Evolutionary conservation across 2,113 vertebrate genomes (phyloP).

Genomic region (Chloroceryle aenea): DNA sequence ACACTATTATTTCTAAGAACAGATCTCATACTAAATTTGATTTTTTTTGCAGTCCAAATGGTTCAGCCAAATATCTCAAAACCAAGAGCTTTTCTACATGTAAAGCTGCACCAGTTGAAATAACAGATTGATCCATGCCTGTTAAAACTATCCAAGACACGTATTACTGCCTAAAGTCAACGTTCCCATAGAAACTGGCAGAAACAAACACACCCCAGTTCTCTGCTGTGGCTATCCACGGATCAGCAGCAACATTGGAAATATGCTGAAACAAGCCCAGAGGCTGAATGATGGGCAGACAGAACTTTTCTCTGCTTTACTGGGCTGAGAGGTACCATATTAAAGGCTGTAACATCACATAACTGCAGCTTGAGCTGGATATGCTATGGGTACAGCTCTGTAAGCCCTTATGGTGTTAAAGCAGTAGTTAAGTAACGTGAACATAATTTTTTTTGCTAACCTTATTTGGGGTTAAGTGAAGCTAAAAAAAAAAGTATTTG

Average conservation of each 20-base stretch:
- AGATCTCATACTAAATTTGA: background rate
- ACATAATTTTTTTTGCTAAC: background rate
- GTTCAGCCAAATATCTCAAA: background rate
- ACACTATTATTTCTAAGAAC: background rate
- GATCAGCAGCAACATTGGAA: fast-evolving
- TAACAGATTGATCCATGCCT: background rate
- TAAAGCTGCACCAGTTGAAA: background rate
- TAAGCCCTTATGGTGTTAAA: background rate
- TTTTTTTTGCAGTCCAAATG: background rate
- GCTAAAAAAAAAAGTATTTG: background rate
- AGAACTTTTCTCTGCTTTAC: background rate
- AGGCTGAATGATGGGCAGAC: background rate
- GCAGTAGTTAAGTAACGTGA: background rate
- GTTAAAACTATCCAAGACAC: background rate
- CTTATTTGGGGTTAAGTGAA: background rate
- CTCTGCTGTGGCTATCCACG: background rate
- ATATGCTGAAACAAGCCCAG: background rate
- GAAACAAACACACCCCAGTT: background rate
- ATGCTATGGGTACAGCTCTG: fast-evolving
- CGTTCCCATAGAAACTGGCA: background rate
- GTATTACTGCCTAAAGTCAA: fast-evolving
- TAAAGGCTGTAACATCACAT: background rate
- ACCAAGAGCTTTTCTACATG: background rate
- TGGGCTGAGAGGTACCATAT: background rate
- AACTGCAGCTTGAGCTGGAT: background rate